phyloP scores from a whole-genome alignment of 2,797 vertebrate species.

The Semaprochilodus insignis region DNA sequence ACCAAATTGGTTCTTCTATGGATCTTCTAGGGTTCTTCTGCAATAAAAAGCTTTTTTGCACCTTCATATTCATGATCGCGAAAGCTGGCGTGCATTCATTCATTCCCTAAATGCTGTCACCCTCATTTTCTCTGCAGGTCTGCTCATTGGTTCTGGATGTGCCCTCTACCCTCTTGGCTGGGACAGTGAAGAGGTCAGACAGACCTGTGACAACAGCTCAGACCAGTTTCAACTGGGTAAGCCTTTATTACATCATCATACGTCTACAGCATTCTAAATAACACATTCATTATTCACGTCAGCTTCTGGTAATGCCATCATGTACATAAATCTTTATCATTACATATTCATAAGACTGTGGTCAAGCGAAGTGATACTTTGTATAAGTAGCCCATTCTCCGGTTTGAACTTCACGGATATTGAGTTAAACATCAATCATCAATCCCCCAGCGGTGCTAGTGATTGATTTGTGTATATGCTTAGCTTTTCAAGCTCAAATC shows the following conservation, averaged over 20 bases:
- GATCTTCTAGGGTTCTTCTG: no score
- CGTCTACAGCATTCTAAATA: neutral
- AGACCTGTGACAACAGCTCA: slow-evolving; percentile 94
- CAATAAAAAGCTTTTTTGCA: no score
- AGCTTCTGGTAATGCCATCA: neutral
- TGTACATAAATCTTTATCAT: neutral
- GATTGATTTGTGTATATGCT: neutral
- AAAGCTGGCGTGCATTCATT: neutral
- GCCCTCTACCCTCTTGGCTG: slow-evolving; percentile 96
- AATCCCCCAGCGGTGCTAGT: neutral
- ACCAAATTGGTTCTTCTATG: neutral
- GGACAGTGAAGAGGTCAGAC: slow-evolving; percentile 96
- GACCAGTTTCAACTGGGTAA: slow-evolving; percentile 94
- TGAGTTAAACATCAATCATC: neutral
- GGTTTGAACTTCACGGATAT: neutral
- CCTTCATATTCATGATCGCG: no score
- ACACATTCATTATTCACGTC: slow-evolving; percentile 8
- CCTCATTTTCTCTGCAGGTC: slow-evolving; percentile 74
- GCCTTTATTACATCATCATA: slow-evolving; percentile 44
- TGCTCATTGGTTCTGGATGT: slow-evolving; percentile 94
- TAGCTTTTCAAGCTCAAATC: neutral
- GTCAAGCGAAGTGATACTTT: neutral
- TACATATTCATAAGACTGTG: neutral
- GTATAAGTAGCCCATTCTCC: neutral
- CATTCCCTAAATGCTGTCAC: neutral